Evolutionary conservation across 2,113 vertebrate genomes (phyloP), one percentile per base, ranked within the genome.

Genomic region (Struthidea cinerea): DNA sequence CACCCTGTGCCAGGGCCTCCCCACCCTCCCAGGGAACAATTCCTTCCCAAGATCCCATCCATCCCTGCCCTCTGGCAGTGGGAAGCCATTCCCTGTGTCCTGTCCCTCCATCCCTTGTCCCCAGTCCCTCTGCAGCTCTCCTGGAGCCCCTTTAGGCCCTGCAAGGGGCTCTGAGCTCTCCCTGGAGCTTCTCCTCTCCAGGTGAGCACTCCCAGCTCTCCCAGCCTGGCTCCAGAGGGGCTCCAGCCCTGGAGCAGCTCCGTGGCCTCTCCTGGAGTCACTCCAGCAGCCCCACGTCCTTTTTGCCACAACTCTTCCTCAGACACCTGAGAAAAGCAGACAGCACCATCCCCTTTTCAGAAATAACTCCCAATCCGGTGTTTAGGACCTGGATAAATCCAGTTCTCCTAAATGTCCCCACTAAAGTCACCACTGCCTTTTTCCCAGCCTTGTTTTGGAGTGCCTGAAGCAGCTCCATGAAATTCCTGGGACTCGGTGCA

Each of bases 191-290:
- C 42, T 35, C 32, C 11, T 57, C 22, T 52, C 27, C 52, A 17
- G 33, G 6, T 11, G 68, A 52, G 0, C 44, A 2, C 2, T 2
- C 52, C 60, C 52, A 82, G 52, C 69, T 46, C 44, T 53, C 46
- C 53, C 60, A 59, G 68, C 44, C 76, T 57, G 42, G 35, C 18
- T 65, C 70, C 52, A 55, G 56, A 56, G 41, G 4, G 10, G 24
- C 10, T 71, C 42, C 77, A 59, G 46, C n/a, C 69, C 11, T 24
- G 52, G 7, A 53, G 5, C 53, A 53, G 15, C 69, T 60, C n/a
- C 1, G 0, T 17, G 44, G 23, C 6, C 22, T 65, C 8, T 13
- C 22, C 60, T 52, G 28, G 28, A 37, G 2, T 46, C 19, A 5
- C 5, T 18, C 53, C 46, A 60, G 22, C 18, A 81, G 39, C 23